Evolutionary conservation across 2,113 vertebrate genomes (phyloP).

Genomic region (Theristicus caerulescens): DNA sequence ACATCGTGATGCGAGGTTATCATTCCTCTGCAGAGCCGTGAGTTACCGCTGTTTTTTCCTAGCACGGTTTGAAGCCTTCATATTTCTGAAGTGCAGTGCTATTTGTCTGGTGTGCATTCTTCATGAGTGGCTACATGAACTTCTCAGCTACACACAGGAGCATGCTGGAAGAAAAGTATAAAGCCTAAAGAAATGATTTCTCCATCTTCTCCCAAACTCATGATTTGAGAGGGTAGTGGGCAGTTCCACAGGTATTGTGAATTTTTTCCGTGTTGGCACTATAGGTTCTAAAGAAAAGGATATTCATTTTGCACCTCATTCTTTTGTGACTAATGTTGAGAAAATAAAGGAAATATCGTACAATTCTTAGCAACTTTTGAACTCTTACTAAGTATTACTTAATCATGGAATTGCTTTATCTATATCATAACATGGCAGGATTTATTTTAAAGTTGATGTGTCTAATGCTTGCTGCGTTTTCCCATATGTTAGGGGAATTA

Average conservation of each 20-base stretch:
- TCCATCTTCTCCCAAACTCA: neutral
- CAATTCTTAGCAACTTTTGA: neutral
- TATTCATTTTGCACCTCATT: neutral
- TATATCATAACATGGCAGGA: neutral
- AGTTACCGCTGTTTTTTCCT: neutral
- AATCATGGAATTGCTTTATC: neutral
- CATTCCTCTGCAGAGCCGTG: neutral
- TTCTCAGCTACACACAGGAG: neutral
- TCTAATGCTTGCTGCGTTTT: neutral
- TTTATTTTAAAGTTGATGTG: neutral
- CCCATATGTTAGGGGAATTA: neutral
- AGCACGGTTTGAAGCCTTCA: neutral
- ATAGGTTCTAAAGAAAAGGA: neutral
- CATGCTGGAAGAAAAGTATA: neutral
- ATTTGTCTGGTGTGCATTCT: neutral
- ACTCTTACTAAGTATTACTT: neutral
- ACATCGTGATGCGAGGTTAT: neutral
- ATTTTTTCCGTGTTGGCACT: neutral
- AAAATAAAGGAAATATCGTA: neutral
- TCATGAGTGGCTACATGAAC: neutral
- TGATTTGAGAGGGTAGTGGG: neutral
- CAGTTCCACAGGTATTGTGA: neutral
- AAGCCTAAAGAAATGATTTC: neutral
- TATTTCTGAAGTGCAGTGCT: neutral
- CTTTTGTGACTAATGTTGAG: neutral